Conservation (phyloP, 2,797 vertebrate genomes). For the Phrynocephalus forsythii region DNA sequence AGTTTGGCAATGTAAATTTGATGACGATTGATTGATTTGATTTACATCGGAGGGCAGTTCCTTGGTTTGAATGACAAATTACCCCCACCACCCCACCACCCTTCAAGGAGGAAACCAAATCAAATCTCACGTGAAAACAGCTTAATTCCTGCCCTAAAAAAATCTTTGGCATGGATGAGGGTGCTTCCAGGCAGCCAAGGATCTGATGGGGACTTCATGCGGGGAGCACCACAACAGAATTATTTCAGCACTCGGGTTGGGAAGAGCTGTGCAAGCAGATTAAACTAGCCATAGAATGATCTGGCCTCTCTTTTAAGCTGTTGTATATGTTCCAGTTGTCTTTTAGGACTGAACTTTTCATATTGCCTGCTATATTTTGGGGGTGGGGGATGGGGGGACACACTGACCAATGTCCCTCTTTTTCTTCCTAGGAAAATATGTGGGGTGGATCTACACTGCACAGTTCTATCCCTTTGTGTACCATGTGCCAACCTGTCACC, state of each 20-base stretch:
- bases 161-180: not conserved
- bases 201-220: conserved; percentile 33
- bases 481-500: too few species aligned
- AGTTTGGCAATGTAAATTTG: not conserved
- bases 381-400: too few species aligned
- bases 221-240: conserved; percentile 65
- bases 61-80: not conserved
- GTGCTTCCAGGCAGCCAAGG: not conserved
- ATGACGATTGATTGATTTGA: too few species aligned
- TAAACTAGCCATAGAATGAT: conserved; percentile 35
- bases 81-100: not conserved
- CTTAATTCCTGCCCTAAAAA: too few species aligned
- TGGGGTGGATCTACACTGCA: too few species aligned
- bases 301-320: conserved; percentile 64
- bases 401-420: not conserved
- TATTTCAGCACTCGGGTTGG: conserved; percentile 29
- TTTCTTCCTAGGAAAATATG: too few species aligned
- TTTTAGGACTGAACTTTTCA: not conserved
- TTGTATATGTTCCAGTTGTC: conserved; percentile 20
- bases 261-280: conserved; percentile 62
- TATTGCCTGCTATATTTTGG: too few species aligned
- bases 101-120: too few species aligned
- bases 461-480: too few species aligned
- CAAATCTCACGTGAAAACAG: too few species aligned
- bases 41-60: too few species aligned